Evolutionary conservation across 2,797 vertebrate species (phyloP).

Genomic region (Podarcis siculus): DNA sequence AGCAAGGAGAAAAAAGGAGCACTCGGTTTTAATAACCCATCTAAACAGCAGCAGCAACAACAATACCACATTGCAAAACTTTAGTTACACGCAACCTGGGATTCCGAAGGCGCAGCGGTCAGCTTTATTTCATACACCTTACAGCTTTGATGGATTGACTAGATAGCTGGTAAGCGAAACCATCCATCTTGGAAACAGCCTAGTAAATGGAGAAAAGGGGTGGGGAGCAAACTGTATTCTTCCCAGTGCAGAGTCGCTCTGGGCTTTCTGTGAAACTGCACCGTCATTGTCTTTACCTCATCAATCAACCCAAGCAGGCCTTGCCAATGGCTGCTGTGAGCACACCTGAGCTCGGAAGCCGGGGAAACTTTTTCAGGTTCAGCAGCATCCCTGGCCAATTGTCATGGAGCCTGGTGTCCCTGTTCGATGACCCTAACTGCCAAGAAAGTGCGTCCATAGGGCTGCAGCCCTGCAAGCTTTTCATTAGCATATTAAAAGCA

Average conservation of each 20-base stretch:
- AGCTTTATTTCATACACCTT: background rate
- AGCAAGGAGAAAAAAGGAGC: background rate
- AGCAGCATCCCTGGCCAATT: background rate
- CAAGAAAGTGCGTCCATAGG: background rate
- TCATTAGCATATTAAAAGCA: background rate
- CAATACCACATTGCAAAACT: background rate
- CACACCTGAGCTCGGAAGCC: background rate
- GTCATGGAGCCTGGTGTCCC: background rate
- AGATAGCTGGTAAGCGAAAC: slow-evolving; percentile 17
- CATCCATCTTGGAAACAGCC: slow-evolving; percentile 36
- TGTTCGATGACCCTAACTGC: background rate
- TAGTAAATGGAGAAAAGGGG: slow-evolving; percentile 18
- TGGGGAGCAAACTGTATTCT: slow-evolving; percentile 17
- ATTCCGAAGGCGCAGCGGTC: background rate
- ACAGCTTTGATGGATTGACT: slow-evolving; percentile 25
- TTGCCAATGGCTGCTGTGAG: background rate
- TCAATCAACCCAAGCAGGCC: background rate
- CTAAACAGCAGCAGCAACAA: no score
- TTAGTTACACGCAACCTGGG: background rate
- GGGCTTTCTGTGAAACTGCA: background rate
- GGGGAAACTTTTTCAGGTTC: background rate
- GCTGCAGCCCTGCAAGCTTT: background rate
- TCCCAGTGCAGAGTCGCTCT: background rate
- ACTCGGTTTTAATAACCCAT: background rate
- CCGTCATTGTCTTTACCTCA: background rate